Base-by-base conservation (phyloP, 2,888 invertebrate species). In the Schrankia costaestrigalis region DNA sequence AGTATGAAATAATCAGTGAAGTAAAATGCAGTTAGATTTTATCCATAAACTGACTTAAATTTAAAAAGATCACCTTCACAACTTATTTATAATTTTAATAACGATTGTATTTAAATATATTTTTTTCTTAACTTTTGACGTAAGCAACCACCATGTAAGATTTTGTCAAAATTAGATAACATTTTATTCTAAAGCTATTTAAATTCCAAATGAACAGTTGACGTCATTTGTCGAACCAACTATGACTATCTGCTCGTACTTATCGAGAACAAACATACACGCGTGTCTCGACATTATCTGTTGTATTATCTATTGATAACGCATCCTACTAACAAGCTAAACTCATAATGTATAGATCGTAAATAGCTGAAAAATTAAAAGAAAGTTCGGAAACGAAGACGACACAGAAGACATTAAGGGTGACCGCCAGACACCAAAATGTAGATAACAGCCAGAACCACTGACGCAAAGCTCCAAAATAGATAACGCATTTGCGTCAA, bases 401-500 rank as follows among this genome's bases (percentile, higher is more conserved):
- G 43, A 29, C n/a, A n/a, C 21, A 71, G 57, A 74, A 63, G 63
- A 61, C 52, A 45, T 36, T 52, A 56, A 70, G 67, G 71, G 75
- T 77, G 81, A 82, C 80, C 79, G 78, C 68, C 74, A 81, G 78
- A 79, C 77, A 74, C 75, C 78, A 76, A 70, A 79, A 65, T 68
- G 64, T 71, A 81, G 84, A 82, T 85, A 85, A 81, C 74, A 72
- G 50, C 58, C 61, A 67, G 60, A n/a, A n/a, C 68, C 64, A 72
- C 71, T 87, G 86, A 87, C 86, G 86, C 81, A 84, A 72, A 78
- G 70, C 70, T 82, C 83, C 80, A 78, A 86, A 87, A 86, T 86
- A 87, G 86, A 87, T 84, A 86, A 87, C 82, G 80, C 81, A 81
- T 85, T 86, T 87, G 85, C 87, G 87, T 87, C 87, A 86, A 84